Evolutionary conservation across 2,113 vertebrate genomes (phyloP), one percentile per base, ranked within the genome.

Genomic region (Elephantulus edwardii): DNA sequence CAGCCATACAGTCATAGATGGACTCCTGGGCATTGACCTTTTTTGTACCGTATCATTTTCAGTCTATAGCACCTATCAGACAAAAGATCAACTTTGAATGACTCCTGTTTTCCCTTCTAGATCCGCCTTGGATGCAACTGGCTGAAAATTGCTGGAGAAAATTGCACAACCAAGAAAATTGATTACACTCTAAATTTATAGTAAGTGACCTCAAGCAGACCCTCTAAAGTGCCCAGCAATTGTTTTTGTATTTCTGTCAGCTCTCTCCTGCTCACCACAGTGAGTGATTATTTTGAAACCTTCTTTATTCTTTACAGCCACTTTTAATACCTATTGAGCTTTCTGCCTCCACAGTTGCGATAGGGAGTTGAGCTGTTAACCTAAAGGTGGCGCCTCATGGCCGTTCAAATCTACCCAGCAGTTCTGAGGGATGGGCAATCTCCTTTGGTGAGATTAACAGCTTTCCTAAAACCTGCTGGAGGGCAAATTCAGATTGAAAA

Each of bases 141-240:
- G 24, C 71, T 72, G 71, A 46, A 74, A 46, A 74, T 42, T 74
- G 71, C 8, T 17, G 42, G 13, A 66, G 44, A 78, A 26, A 35
- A 5, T 0, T 3, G 1, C 20, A 22, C 4, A 14, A 4, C 40
- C 35, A 58, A 30, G 70, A 70, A 81, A 70, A 68, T 0, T 10
- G 62, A 54, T 22, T 33, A 24, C 38, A 26, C 70, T 56, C 14
- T 5, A 40, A 48, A 54, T 33, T n/a, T 7, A 1, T 0, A 30
- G 35, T 68, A 78, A 11, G 50, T 58, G 72, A 35, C 50, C 44
- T 80, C n/a, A 14, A 26, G 20, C 26, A 24, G 11, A 30, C 4
- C 35, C 20, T 40, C 30, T n/a, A 52, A 58, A 52, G 33, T 3
- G 26, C 56, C 56, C 24, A 26, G 24, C 5, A 38, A 50, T 19